Conservation (phyloP, 92 coral and sea anemone species). For the Palythoa caribaeorum region DNA sequence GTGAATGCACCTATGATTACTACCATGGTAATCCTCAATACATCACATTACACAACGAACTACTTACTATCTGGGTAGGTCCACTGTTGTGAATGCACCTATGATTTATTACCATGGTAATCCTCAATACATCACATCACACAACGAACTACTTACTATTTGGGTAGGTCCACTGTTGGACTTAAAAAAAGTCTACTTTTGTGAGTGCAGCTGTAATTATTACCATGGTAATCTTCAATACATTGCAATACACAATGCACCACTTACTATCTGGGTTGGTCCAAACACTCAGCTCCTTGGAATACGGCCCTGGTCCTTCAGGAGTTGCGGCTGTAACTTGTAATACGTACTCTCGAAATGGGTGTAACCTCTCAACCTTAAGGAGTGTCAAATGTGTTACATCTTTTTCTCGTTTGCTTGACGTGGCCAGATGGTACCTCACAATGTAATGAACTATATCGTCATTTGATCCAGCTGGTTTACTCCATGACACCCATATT, state of each 20-base stretch:
- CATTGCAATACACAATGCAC: background rate
- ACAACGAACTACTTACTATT: no score
- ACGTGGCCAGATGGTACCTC: constrained; percentile 35
- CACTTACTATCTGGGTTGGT: constrained; percentile 66
- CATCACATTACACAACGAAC: no score
- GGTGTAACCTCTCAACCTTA: constrained; percentile 50
- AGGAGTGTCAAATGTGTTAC: background rate
- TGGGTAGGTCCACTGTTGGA: no score
- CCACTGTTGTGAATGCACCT: no score
- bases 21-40: no score
- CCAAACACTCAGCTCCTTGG: constrained; percentile 14
- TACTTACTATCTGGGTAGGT: no score
- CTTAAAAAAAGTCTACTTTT: no score
- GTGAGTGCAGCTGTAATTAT: background rate
- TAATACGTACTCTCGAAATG: constrained; percentile 58
- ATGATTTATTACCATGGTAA: no score
- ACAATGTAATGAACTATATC: constrained; percentile 49
- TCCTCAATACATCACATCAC: no score
- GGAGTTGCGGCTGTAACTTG: constrained; percentile 51
- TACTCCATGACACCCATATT: constrained; percentile 66
- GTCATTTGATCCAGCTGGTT: constrained; percentile 74
- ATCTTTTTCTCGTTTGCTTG: constrained; percentile 9
- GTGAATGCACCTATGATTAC: no score
- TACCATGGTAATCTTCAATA: background rate
- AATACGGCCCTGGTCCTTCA: constrained; percentile 64